Evolutionary conservation across 2,797 vertebrate species (phyloP).

Genomic region (Macroramphosus scolopax): DNA sequence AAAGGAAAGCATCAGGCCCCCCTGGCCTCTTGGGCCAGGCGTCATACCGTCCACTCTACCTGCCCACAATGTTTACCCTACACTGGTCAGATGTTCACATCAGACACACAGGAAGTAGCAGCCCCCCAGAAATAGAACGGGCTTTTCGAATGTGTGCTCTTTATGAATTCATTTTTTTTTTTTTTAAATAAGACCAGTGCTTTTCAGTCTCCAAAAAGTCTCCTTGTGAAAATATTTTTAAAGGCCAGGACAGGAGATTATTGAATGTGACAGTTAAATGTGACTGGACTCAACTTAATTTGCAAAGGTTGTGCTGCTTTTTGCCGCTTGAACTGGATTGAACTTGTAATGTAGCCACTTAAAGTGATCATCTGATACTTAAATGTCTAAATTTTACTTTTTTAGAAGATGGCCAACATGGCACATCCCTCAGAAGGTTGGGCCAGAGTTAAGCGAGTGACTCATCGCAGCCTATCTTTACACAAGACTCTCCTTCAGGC

Average conservation of each 20-base stretch:
- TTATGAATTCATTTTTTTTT: conserved; percentile 39
- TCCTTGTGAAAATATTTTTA: conserved; percentile 22
- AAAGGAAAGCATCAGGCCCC: conserved; percentile 7
- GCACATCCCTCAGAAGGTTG: conserved; percentile 36
- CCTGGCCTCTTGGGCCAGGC: conserved; percentile 19
- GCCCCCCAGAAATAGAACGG: conserved; percentile 30
- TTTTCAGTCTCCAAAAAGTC: conserved; percentile 24
- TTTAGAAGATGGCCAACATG: conserved; percentile 47
- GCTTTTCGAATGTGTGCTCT: conserved; percentile 34
- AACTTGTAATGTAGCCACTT: conserved; percentile 33
- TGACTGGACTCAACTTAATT: conserved; percentile 27
- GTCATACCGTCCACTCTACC: conserved; percentile 47
- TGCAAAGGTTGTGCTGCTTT: conserved; percentile 15
- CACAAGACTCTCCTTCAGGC: conserved; percentile 38
- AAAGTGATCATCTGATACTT: conserved; percentile 36
- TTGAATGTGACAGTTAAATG: conserved; percentile 44
- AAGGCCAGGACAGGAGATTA: conserved; percentile 13
- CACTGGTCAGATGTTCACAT: conserved; percentile 46
- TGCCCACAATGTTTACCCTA: conserved; percentile 62
- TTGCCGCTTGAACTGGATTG: conserved; percentile 25
- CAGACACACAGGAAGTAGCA: conserved; percentile 14
- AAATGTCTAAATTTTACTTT: conserved; percentile 29
- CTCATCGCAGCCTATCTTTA: conserved; percentile 62
- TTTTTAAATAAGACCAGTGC: conserved; percentile 33
- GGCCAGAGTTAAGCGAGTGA: conserved; percentile 38